Percentiles rank a stretch among this genome's conserved stretches.
Evolutionary conservation across 2,113 vertebrate species (phyloP).

Genomic region (Diadophis punctatus): DNA sequence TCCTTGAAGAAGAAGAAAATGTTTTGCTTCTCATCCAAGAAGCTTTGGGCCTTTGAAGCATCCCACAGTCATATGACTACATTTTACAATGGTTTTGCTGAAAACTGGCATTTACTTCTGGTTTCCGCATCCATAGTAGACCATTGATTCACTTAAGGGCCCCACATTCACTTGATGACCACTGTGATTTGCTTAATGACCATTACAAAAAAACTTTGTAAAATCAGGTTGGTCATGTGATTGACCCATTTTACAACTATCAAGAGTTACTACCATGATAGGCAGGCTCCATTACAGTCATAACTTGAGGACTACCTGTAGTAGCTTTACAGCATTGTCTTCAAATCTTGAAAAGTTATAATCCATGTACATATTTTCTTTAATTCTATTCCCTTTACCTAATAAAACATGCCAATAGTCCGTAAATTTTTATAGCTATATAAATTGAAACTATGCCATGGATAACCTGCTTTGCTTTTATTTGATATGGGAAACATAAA

Average conservation of each 20-base stretch:
- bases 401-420: neutral
- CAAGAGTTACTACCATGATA: too few relatives aligned
- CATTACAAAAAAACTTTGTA: neutral
- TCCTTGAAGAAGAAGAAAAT: neutral
- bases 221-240: neutral
- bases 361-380: neutral
- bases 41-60: neutral
- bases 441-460: neutral
- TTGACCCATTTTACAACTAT: neutral
- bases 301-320: neutral
- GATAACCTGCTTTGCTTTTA: neutral
- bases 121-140: neutral
- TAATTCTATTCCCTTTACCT: neutral
- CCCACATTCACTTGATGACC: neutral
- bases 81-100: neutral
- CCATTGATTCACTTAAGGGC: neutral
- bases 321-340: neutral
- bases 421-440: neutral
- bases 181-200: neutral
- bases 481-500: neutral
- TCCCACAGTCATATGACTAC: neutral
- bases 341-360: neutral
- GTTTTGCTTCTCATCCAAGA: neutral
- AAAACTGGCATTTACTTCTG: neutral
- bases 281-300: neutral